Percentiles rank a stretch among this genome's conserved stretches.
Conservation (phyloP, 2,888 invertebrate species). For the Xylota segnis region DNA sequence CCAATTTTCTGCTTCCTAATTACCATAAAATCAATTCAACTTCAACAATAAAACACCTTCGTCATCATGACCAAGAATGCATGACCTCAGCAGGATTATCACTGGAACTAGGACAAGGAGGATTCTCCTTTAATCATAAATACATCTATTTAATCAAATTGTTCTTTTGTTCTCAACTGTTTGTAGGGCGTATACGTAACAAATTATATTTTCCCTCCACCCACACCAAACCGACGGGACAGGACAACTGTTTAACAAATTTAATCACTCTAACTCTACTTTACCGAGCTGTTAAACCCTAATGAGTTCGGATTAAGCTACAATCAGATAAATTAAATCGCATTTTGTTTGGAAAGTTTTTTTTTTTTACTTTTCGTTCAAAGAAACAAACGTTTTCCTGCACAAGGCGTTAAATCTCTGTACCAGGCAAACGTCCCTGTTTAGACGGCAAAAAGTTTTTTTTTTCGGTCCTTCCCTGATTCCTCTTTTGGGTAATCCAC, state of each 20-base stretch:
- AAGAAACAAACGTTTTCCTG: neutral
- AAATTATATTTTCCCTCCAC: no score
- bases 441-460: neutral
- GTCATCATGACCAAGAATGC: no score
- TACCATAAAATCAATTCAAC: no score
- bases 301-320: constrained; percentile 38
- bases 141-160: no score
- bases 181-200: constrained; percentile 5
- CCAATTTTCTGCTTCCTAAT: no score
- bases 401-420: neutral
- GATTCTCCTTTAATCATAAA: no score
- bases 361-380: neutral
- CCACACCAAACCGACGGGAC: no score
- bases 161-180: no score
- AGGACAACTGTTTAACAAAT: constrained; percentile 21
- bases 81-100: no score
- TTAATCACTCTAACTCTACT: constrained; percentile 8
- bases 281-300: constrained; percentile 23
- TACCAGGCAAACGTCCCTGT: neutral
- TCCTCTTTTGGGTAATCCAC: constrained; percentile 7
- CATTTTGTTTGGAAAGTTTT: constrained; percentile 3
- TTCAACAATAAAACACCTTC: no score
- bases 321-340: constrained; percentile 26
- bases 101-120: no score
- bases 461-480: neutral